Percentiles rank a stretch among this genome's conserved stretches.
Evolutionary conservation across 2,888 invertebrate species (phyloP).

Genomic region (Aradus depressus): DNA sequence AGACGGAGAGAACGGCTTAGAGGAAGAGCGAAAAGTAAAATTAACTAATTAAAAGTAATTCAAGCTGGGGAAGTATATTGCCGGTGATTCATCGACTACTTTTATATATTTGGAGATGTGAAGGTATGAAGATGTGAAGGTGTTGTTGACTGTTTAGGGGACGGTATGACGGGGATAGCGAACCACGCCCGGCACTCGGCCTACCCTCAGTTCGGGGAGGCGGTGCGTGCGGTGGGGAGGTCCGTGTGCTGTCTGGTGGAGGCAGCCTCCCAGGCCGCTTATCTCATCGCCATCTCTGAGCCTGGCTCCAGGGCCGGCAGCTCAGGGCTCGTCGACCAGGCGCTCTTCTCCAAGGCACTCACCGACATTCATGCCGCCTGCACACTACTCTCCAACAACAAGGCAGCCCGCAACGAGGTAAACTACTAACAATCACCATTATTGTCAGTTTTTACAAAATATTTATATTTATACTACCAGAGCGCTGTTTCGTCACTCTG

Average conservation of each 20-base stretch:
- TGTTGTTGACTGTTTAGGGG: no score
- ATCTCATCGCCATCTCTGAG: conserved; percentile 87
- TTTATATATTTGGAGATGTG: no score
- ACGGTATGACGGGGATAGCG: conserved; percentile 91
- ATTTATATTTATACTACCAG: no score
- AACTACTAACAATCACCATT: no score
- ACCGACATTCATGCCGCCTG: conserved; percentile 87
- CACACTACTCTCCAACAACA: conserved; percentile 45
- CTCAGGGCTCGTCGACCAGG: conserved; percentile 79
- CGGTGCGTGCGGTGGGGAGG: conserved; percentile 70
- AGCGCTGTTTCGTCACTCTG: no score
- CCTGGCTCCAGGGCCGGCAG: conserved; percentile 78
- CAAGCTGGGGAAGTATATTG: no score
- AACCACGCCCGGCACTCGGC: conserved; percentile 80
- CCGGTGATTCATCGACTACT: no score
- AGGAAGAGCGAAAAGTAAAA: no score
- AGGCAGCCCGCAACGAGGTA: conserved; percentile 24
- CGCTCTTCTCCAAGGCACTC: conserved; percentile 74
- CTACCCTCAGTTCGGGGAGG: conserved; percentile 70
- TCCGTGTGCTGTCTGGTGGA: conserved; percentile 88
- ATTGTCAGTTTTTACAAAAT: no score
- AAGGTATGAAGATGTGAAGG: no score
- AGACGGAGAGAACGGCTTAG: no score
- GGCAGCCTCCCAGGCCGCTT: conserved; percentile 88
- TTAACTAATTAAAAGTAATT: no score